Evolutionary conservation across 1,140 invertebrate species (phyloP), one percentile per base, ranked within the genome.

Genomic region (Adoxophyes honmai): DNA sequence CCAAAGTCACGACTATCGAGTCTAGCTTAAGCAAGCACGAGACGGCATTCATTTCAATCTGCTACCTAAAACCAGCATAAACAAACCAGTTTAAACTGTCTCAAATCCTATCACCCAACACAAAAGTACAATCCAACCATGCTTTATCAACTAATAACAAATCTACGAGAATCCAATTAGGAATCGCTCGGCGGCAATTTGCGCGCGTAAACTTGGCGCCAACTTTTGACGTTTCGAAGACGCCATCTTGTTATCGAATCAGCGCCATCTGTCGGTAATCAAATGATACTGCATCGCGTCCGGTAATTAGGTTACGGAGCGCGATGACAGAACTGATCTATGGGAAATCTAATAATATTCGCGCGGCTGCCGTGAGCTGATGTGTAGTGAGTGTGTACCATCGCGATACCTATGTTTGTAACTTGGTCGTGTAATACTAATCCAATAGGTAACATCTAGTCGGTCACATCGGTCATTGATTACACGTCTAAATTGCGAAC

Each of bases 251-350:
- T 54, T 74, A 82, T 86, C 65, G 62, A 79, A 82, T 82, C 77
- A 78, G 57, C 67, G 75, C 73, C 81, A 84, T 86, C 83, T 81
- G 81, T 70, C 72, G 73, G 53, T 81, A 84, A 86, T 86, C 76
- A 78, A 86, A 86, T 82, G 74, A 83, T 75, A 79, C 78, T 67
- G 75, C 68, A 74, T 72, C 62, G 68, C 61, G 58, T 64, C 59
- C 63, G 52, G 56, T 81, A 83, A 86, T 86, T 84, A 69, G 68
- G 77, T 86, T 86, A 86, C 51, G 15, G 52, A 66, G 39, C 58
- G 59, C 62, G 64, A 52, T 44, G 18, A 44, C 39, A 75, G 70
- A n/a, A n/a, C n/a, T n/a, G n/a, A 70, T 73, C 59, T 28, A 28
- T 28, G 66, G 66, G 66, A 39, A 70, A 81, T 76, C 70, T 75